Conservation (phyloP, 2,113 vertebrate species). For the Platysteira castanea region DNA sequence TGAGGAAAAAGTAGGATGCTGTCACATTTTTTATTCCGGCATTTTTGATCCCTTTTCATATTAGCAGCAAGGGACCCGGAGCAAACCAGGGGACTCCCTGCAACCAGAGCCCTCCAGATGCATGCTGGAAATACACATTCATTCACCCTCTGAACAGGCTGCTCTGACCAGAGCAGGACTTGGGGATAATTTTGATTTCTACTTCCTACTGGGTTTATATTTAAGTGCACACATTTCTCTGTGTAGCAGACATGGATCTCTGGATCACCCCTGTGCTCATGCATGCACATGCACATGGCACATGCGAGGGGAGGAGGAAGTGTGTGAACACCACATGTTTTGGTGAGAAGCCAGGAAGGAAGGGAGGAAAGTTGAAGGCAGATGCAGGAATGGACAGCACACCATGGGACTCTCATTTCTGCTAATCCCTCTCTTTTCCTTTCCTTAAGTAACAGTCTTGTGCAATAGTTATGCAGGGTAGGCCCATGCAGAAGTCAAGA, state of each 20-base stretch:
- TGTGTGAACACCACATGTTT: neutral
- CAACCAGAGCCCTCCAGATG: fast-evolving
- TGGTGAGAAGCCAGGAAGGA: neutral
- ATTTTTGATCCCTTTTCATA: neutral
- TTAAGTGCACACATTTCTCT: neutral
- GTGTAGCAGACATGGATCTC: neutral
- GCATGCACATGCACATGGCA: fast-evolving
- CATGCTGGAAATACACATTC: neutral
- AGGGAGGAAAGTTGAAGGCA: neutral
- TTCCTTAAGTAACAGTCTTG: neutral
- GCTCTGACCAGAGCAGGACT: neutral
- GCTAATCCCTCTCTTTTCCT: neutral
- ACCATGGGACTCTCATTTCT: neutral
- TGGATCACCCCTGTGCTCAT: neutral
- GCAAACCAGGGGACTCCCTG: neutral
- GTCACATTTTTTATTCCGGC: neutral
- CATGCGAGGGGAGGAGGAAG: neutral
- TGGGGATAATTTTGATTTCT: neutral
- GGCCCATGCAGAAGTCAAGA: neutral
- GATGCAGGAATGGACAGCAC: neutral
- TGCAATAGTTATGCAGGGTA: neutral
- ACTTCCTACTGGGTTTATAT: neutral
- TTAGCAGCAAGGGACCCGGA: neutral
- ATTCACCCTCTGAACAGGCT: neutral
- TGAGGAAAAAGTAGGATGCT: neutral